These are phyloP conservation scores for Formica exsecta DNA, from an alignment of 1,140 invertebrate species.

Conservation along the genomic window DNA sequence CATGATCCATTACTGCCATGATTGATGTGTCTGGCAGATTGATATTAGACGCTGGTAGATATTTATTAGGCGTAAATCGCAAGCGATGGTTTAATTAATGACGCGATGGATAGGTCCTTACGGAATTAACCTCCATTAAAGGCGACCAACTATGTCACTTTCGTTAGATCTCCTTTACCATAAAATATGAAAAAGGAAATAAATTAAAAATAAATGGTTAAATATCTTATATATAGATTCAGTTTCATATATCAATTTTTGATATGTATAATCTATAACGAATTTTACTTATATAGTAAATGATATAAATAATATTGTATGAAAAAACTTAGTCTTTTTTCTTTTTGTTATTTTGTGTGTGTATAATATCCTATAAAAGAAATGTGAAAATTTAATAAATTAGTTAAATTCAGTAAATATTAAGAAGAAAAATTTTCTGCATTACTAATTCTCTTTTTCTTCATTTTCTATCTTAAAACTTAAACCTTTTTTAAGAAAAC, in stretches of 20 bases:
- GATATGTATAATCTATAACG: not conserved
- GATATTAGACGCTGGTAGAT: constrained; percentile 54
- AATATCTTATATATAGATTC: not conserved
- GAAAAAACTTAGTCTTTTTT: not conserved
- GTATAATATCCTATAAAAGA: not conserved
- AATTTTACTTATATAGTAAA: not conserved
- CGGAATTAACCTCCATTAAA: constrained; percentile 35
- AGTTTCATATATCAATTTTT: not conserved
- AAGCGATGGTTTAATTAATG: constrained; percentile 49
- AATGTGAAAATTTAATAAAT: not conserved
- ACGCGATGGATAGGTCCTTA: constrained; percentile 37
- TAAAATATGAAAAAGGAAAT: not conserved
- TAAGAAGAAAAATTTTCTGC: not conserved
- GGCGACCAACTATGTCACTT: constrained; percentile 14
- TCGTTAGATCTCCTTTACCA: not conserved
- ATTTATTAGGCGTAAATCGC: constrained; percentile 55
- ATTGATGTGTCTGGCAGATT: constrained; percentile 57
- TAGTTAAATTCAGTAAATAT: no score
- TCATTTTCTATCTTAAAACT: not conserved
- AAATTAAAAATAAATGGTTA: not conserved
- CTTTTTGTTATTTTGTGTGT: not conserved
- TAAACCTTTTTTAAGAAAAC: not conserved
- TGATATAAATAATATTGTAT: not conserved
- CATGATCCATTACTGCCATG: constrained; percentile 51
- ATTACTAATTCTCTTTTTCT: not conserved